Base-by-base conservation (phyloP, 2,888 invertebrate genomes). In the Drosophila kokeensis region DNA sequence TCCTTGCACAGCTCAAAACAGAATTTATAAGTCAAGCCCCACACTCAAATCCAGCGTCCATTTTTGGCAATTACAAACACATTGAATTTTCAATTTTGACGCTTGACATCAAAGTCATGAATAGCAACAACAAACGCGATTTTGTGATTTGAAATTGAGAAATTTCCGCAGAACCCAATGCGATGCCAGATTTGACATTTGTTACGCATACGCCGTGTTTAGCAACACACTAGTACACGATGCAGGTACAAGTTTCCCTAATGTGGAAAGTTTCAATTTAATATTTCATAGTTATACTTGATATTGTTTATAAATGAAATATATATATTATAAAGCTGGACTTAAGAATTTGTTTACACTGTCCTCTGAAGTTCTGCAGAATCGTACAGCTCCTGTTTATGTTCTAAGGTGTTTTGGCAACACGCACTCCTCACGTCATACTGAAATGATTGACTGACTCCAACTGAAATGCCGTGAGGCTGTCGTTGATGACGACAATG, bases 1-100 rank as follows among this genome's bases (percentile, higher is more conserved):
- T 83, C 87, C 87, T 69, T 82, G 70, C 62, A 60, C 54, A 59
- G 68, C 57, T 60, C 60, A 64, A 75, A 77, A 70, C 60, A 65
- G 65, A 74, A 87, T 80, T 84, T 72, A 70, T 73, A 68, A 70
- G 67, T 42, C 50, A 48, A 50, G 30, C 65, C 77, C 53, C 10
- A 49, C 10, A 38, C n/a, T 55, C 55, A 65, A 57, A 69, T 62
- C 42, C 52, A 49, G 45, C 66, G 62, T 71, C 38, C 78, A 78
- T 60, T 71, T 75, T 65, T 79, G 79, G 30, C 71, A 68, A 75
- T 78, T 75, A 68, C 71, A 75, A 75, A 68, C 74, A 61, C 64
- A 74, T 71, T 73, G 73, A 69, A 73, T 66, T 77, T 77, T 71
- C 79, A 79, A 68, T 79, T 70, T 38, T 32, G 73, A 65, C 49